A percentile compares a stretch with the other conserved stretches of the same genome.
Evolutionary conservation across 2,113 vertebrate species (phyloP).

Genomic region (Halcyon senegalensis): DNA sequence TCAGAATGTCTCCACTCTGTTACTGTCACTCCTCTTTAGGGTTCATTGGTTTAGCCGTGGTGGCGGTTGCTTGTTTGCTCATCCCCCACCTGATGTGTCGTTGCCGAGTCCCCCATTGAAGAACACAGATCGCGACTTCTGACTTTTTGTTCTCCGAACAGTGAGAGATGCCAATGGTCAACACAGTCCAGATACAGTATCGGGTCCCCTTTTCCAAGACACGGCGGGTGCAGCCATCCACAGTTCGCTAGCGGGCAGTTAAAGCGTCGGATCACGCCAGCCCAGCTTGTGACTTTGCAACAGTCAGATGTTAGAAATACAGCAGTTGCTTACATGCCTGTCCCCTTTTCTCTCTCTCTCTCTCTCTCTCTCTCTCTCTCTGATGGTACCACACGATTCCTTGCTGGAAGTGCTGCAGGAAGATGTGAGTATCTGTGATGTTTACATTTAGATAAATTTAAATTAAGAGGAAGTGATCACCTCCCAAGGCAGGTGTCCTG

Average conservation of each 20-base stretch:
- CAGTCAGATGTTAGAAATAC: neutral
- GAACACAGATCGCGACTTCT: slow-evolving; percentile 49
- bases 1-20: slow-evolving; percentile 32
- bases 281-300: neutral
- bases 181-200: slow-evolving; percentile 13
- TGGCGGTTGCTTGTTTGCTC: neutral
- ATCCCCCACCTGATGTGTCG: neutral
- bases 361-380: neutral
- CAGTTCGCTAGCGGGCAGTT: slow-evolving; percentile 47
- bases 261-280: slow-evolving; percentile 61
- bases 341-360: neutral
- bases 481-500: slow-evolving; percentile 47
- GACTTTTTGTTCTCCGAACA: slow-evolving; percentile 30
- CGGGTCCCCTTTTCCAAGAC: slow-evolving; percentile 47
- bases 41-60: slow-evolving; percentile 44
- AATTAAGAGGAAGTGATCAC: slow-evolving; percentile 45
- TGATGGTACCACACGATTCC: slow-evolving; percentile 1
- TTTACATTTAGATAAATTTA: slow-evolving; percentile 17
- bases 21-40: slow-evolving; percentile 42
- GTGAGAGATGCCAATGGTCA: slow-evolving; percentile 53
- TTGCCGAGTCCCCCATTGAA: slow-evolving; percentile 30
- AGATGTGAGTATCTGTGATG: slow-evolving; percentile 15
- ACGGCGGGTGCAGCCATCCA: slow-evolving; percentile 25
- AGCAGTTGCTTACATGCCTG: neutral
- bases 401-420: slow-evolving; percentile 61